These are phyloP conservation scores for Carcina quercana DNA, from an alignment of 2,888 invertebrate species.

Conservation along the genomic window DNA sequence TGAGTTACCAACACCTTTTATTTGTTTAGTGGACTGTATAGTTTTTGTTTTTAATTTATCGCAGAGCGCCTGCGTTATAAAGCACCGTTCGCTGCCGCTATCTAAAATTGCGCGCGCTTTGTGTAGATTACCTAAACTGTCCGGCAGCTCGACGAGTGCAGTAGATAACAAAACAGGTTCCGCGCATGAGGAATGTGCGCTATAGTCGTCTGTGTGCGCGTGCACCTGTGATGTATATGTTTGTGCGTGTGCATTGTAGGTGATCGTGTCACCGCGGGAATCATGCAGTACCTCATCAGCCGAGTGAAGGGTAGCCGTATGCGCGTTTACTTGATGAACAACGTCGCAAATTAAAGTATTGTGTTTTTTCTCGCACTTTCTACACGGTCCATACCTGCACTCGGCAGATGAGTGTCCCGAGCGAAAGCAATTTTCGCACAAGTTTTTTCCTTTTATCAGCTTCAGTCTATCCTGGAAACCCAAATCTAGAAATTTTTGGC, in stretches of 20 bases:
- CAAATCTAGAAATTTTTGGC: not conserved
- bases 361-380: not conserved
- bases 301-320: not conserved
- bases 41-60: conserved; percentile 8
- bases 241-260: not conserved
- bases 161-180: conserved; percentile 9
- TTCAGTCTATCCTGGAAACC: not conserved
- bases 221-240: not conserved
- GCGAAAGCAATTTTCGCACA: conserved; percentile 1
- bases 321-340: not conserved
- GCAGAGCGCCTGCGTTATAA: conserved; percentile 10
- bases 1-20: conserved; percentile 9
- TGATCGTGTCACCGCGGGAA: not conserved
- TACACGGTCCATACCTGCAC: not conserved
- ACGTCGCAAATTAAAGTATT: not conserved
- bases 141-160: conserved; percentile 8
- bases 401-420: not conserved
- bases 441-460: not conserved
- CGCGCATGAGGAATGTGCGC: not conserved
- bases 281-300: not conserved
- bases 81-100: conserved; percentile 6
- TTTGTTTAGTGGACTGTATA: conserved; percentile 15
- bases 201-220: not conserved
- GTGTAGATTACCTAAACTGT: not conserved
- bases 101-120: conserved; percentile 7